Conservation (phyloP, 1,140 invertebrate species). For the Bombus terrestris region DNA sequence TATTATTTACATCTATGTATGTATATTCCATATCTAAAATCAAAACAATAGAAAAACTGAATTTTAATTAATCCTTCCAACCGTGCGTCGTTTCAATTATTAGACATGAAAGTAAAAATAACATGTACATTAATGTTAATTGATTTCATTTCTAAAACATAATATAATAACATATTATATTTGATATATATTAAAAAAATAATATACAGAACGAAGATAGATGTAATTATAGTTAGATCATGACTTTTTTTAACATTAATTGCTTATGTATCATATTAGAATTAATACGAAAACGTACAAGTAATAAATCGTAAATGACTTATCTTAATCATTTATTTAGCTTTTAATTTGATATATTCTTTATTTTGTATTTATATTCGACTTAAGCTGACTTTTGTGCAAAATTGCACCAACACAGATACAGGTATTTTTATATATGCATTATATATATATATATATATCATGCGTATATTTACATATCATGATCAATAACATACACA, state of each 20-base stretch:
- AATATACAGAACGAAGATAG: not conserved
- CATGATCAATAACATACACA: not conserved
- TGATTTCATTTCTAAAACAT: not conserved
- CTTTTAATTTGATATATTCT: slow-evolving; percentile 41
- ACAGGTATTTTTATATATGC: slow-evolving; percentile 5
- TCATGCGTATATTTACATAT: slow-evolving; percentile 2
- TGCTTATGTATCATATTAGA: not conserved
- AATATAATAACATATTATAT: not conserved
- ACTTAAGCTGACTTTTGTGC: slow-evolving; percentile 51
- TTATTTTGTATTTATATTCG: slow-evolving; percentile 42
- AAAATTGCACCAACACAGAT: slow-evolving; percentile 32
- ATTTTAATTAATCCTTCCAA: not conserved
- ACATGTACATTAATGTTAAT: not conserved
- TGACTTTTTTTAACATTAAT: slow-evolving; percentile 4
- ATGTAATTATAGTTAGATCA: not conserved
- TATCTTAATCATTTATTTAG: slow-evolving; percentile 6
- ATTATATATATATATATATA: not conserved
- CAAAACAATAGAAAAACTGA: not conserved
- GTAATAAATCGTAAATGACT: slow-evolving; percentile 25
- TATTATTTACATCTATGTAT: not conserved
- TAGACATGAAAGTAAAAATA: not conserved
- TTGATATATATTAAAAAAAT: not conserved
- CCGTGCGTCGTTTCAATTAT: not conserved
- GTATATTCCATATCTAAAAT: not conserved
- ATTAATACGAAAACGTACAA: slow-evolving; percentile 10